Percentiles rank a stretch among this genome's conserved stretches.
These are phyloP conservation scores for Flexamia atlantica DNA, from an alignment of 2,888 invertebrate species.

Conservation along the genomic window DNA sequence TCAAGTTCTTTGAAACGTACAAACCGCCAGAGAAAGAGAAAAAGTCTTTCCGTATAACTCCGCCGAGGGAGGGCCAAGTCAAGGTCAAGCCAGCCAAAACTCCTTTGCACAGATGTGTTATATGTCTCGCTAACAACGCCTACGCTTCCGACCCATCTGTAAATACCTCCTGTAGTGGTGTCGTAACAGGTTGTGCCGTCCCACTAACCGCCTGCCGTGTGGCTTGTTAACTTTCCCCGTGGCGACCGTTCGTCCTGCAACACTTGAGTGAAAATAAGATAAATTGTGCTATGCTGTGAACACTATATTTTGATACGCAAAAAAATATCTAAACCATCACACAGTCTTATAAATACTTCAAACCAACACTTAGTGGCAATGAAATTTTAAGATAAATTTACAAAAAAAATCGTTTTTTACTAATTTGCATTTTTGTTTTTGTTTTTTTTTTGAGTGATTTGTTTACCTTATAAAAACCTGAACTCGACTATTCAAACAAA, in stretches of 20 bases:
- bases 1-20: constrained; percentile 95
- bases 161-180: constrained; percentile 57
- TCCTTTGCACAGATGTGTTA: constrained; percentile 52
- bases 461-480: too few species aligned
- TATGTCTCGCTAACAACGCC: constrained; percentile 53
- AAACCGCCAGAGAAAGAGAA: constrained; percentile 83
- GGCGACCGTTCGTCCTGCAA: neutral
- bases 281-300: too few species aligned
- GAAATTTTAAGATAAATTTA: too few species aligned
- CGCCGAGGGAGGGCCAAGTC: constrained; percentile 88
- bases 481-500: too few species aligned
- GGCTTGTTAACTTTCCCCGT: neutral
- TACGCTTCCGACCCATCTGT: constrained; percentile 53
- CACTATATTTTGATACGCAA: too few species aligned
- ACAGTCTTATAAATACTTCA: too few species aligned
- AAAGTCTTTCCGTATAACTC: constrained; percentile 91
- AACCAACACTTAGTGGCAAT: too few species aligned
- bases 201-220: constrained; percentile 18
- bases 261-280: neutral
- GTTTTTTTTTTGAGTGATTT: too few species aligned
- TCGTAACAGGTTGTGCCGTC: constrained; percentile 42
- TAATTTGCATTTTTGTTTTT: too few species aligned
- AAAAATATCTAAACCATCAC: too few species aligned
- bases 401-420: too few species aligned
- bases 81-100: constrained; percentile 75